phyloP scores from a whole-genome alignment of 2,113 vertebrate genomes.

The Gasterosteus nipponicus region DNA sequence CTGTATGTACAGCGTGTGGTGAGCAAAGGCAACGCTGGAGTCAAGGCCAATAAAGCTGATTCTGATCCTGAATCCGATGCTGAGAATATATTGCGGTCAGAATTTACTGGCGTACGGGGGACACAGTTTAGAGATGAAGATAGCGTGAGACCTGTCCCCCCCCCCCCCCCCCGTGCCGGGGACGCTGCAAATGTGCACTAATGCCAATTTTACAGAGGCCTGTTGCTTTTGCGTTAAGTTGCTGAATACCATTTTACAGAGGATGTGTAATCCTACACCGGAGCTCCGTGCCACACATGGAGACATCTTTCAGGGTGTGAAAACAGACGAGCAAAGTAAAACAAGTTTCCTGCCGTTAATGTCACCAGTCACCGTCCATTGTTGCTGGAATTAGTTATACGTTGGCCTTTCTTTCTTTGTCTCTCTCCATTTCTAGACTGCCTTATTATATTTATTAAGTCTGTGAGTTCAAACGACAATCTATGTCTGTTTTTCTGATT shows the following conservation, averaged over 20 bases:
- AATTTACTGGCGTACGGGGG: not conserved
- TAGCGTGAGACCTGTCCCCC: not conserved
- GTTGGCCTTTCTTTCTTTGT: not conserved
- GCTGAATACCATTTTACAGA: not conserved
- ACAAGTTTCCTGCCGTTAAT: not conserved
- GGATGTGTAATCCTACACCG: not conserved
- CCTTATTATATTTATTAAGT: too few relatives aligned
- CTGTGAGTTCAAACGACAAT: too few relatives aligned
- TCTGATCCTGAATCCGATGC: too few relatives aligned
- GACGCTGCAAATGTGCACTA: slow-evolving; percentile 1
- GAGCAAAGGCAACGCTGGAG: too few relatives aligned
- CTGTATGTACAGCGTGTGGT: too few relatives aligned
- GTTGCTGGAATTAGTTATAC: not conserved
- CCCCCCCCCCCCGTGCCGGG: too few relatives aligned
- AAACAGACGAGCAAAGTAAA: not conserved
- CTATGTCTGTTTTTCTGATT: too few relatives aligned
- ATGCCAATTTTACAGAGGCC: not conserved
- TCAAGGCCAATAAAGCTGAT: too few relatives aligned
- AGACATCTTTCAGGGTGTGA: not conserved
- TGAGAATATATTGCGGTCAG: not conserved
- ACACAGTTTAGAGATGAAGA: not conserved
- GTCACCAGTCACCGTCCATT: not conserved
- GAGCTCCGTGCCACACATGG: not conserved
- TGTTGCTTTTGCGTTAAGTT: slow-evolving; percentile 1
- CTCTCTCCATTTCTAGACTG: not conserved